Evolutionary conservation across 2,888 invertebrate species (phyloP), one percentile per base, ranked within the genome.

Genomic region (Dasysyrphus albostriatus): DNA sequence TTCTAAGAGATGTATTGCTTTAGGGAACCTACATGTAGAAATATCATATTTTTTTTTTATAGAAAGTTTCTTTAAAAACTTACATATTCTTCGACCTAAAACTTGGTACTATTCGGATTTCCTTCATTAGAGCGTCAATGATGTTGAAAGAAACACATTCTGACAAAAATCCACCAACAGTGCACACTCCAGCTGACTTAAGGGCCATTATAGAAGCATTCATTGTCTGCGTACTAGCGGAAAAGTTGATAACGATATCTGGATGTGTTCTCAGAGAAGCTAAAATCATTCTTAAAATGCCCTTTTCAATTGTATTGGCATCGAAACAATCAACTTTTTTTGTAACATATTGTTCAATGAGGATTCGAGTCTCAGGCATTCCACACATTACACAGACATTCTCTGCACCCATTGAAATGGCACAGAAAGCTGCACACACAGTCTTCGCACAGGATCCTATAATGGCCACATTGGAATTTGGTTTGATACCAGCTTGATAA

Each of bases 71-170:
- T 24, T 24, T 24, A 24, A 24, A 24, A 32, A 32, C 32, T 32
- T 78, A 92, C 92, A 91, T 91, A 61, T 91, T 92, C 14, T 89
- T 89, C 4, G 90, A 90, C 0, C 92, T 90, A 82, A 91, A 91
- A 58, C 91, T 91, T 5, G 91, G 90, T 47, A 90, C 73, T 4
- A 92, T 76, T 7, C 87, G 88, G 8, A 92, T 89, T 75, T 92
- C 91, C 65, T 92, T 92, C 90, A 91, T 91, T 0, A 92, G 79
- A 3, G 91, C 88, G 14, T 91, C 90, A 8, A 92, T 78, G 0
- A 91, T 89, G 88, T 91, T 92, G 39, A 91, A 90, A 61, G 89
- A 89, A 37, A 90, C 91, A 75, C 91, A 90, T 72, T 92, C 91
- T 0, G 89, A 81, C n/a, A 90, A 90, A 49, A 91, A 91, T 47